Percentiles rank a stretch among this genome's conserved stretches.
Evolutionary conservation across 37 sponge, comb jelly and placozoan species (phyloP).

Genomic region (Aplysina aerophoba): DNA sequence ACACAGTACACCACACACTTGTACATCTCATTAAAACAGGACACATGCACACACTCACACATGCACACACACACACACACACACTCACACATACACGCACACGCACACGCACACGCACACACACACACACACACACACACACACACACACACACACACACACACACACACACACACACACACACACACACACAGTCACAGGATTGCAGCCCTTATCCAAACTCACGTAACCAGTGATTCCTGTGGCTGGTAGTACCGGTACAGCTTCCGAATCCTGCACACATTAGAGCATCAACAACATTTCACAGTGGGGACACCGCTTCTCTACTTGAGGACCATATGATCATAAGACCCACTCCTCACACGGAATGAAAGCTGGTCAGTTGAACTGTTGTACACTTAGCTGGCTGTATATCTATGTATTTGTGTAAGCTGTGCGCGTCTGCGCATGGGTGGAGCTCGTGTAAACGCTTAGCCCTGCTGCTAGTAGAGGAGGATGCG

Average conservation of each 20-base stretch:
- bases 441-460: no score
- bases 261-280: background rate
- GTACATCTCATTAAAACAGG: background rate
- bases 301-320: no score
- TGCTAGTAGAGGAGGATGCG: no score
- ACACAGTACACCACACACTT: background rate
- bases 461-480: no score
- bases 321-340: no score
- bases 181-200: slow-evolving; percentile 9
- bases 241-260: background rate
- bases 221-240: background rate
- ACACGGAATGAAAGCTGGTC: no score
- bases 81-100: slow-evolving; percentile 23
- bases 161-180: slow-evolving; percentile 1
- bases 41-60: background rate
- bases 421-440: no score
- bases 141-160: slow-evolving; percentile 9
- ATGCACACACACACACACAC: slow-evolving; percentile 19
- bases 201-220: background rate
- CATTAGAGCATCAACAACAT: slow-evolving; percentile 1
- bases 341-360: no score
- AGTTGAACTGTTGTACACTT: no score
- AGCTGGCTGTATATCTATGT: no score
- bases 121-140: slow-evolving; percentile 2
- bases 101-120: slow-evolving; percentile 23